Conservation (phyloP, 2,888 invertebrate genomes). For the Pandemis cinnamomeana region DNA sequence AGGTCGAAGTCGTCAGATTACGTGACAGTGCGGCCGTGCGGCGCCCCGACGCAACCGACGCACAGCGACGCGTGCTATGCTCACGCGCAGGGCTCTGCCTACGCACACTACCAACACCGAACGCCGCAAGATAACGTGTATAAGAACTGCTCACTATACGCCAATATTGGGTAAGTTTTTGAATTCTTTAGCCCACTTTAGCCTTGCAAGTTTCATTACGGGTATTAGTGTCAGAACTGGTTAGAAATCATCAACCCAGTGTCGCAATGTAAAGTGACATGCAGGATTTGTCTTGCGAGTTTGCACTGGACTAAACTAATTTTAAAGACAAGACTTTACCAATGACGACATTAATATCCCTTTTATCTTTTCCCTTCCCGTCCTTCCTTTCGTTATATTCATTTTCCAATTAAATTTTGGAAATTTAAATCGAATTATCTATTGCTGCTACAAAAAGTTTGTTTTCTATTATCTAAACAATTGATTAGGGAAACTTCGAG, state of each 20-base stretch:
- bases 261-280: too few species aligned
- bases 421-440: not conserved
- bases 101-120: constrained; percentile 66
- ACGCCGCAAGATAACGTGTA: constrained; percentile 74
- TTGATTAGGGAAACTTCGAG: not conserved
- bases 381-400: not conserved
- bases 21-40: constrained; percentile 62
- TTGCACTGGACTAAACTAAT: too few species aligned
- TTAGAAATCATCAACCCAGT: too few species aligned
- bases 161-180: constrained; percentile 72
- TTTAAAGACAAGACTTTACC: too few species aligned
- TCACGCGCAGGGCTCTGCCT: constrained; percentile 65
- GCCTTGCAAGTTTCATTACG: too few species aligned
- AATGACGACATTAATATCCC: not conserved
- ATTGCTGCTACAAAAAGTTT: not conserved
- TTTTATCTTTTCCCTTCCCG: not conserved
- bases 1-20: constrained; percentile 67
- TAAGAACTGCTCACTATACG: constrained; percentile 82
- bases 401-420: not conserved
- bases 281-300: too few species aligned
- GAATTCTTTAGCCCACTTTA: not conserved
- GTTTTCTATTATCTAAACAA: not conserved
- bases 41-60: constrained; percentile 57
- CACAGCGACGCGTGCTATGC: constrained; percentile 73
- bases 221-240: too few species aligned